Evolutionary conservation across 2,113 vertebrate genomes (phyloP), one percentile per base, ranked within the genome.

Genomic region (Serinus canaria): DNA sequence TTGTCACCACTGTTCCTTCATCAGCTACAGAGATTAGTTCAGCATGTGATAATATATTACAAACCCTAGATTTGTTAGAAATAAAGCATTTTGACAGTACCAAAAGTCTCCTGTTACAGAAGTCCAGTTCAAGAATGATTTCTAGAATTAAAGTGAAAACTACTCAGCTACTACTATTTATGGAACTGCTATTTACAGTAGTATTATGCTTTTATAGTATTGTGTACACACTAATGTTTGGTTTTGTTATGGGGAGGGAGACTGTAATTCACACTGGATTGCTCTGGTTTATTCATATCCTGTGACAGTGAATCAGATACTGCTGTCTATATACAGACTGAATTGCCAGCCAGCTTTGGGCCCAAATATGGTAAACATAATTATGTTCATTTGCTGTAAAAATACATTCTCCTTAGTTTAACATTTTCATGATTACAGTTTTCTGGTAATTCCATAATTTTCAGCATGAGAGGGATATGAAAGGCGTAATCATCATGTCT

Each of bases 361-460:
- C 64, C 92, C 93, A 95, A 95, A 94, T 93, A 93, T 94, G 92
- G 92, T 97, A 97, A 96, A 97, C 94, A 95, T 84, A 96, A 96
- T 97, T 97, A 96, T 89, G 79, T 92, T 95, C 56, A 96, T 96
- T 96, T 97, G 89, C 94, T 95, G 87, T 87, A 90, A 94, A 97
- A 96, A 94, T 90, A 84, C 83, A 89, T 96, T 97, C 31, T 93
- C 85, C 88, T 96, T 93, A 90, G 92, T 90, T 94, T 89, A 92
- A 96, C 90, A 90, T 96, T 96, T 94, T 60, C 95, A 84, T 95
- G 94, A 96, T 96, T 96, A 96, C 92, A 96, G 95, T 96, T 97
- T 97, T 97, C 94, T 96, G 93, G 89, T 97, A 90, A 97, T 97
- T 94, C 95, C 86, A 53, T 96, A 97, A 96, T 96, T 96, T 85